phyloP scores from a whole-genome alignment of 2,888 invertebrate species.

The Hetaerina titia region DNA sequence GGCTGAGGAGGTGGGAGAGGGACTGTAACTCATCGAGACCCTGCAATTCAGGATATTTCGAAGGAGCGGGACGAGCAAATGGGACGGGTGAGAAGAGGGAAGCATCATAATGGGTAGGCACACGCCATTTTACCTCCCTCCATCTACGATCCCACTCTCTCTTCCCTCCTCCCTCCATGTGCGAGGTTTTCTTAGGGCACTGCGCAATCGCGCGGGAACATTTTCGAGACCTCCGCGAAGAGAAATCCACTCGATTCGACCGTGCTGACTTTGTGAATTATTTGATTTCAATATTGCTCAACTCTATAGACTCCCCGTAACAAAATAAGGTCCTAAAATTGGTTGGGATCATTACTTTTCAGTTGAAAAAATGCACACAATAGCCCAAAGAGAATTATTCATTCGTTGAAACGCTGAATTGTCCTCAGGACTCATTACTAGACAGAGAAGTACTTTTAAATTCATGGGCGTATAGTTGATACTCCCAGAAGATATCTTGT shows the following conservation, averaged over 20 bases:
- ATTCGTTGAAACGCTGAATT: too few relatives aligned
- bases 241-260: not conserved
- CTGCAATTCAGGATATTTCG: not conserved
- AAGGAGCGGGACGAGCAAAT: not conserved
- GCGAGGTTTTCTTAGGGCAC: not conserved
- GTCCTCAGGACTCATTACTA: too few relatives aligned
- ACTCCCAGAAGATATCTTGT: too few relatives aligned
- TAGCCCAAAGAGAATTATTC: too few relatives aligned
- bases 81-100: not conserved
- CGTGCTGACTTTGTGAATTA: not conserved
- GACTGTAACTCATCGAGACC: conserved; percentile 14
- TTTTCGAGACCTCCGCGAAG: not conserved
- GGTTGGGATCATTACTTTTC: too few relatives aligned
- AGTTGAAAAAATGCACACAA: too few relatives aligned
- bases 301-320: not conserved
- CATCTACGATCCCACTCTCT: not conserved
- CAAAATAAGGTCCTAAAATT: too few relatives aligned
- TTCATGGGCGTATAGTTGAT: too few relatives aligned
- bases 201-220: not conserved
- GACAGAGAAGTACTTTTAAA: too few relatives aligned
- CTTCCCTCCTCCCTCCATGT: too few relatives aligned
- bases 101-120: not conserved
- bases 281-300: not conserved
- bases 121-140: not conserved
- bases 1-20: not conserved